Evolutionary conservation across 1,140 invertebrate species (phyloP), one percentile per base, ranked within the genome.

Genomic region (Pseudomyrmex cubaensis): DNA sequence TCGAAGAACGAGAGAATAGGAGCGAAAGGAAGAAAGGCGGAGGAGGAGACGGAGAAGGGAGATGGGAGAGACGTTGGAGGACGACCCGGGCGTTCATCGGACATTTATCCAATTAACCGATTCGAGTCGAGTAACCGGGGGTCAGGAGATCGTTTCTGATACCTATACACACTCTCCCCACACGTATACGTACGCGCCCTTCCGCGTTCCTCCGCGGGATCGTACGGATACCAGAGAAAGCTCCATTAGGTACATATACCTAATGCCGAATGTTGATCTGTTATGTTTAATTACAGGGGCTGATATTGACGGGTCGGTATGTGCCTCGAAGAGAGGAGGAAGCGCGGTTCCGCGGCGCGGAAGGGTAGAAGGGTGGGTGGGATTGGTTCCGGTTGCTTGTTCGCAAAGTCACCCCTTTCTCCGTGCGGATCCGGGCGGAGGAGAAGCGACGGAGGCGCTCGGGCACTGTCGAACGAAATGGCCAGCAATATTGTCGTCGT

Each of bases 91-190:
- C 90, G 89, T 92, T 93, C 92, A 92, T 93, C 91, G 92, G 93
- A 94, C 94, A 94, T 94, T 94, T 94, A 94, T 94, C 93, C 93
- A 94, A 94, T 94, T 94, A 94, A 93, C 93, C 91, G 91, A 89
- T 93, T 92, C 91, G 87, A 91, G 87, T 88, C 90, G 89, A 92
- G 90, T 91, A 92, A 91, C 84, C 88, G 82, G 85, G 90, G 87
- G 86, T 85, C 90, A 91, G 90, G 85, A 92, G 90, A 90, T 92
- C 88, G 88, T 92, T 92, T 90, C 87, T 87, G 82, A 86, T 85
- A 90, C 78, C 82, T 87, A 90, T 88, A 88, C 59, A 86, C 59
- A 82, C n/a, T 54, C 72, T 22, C 5, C 5, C 35, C 35, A 35
- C 35, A 35, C 35, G 35, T 44, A 62, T 83, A 77, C 70, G n/a